phyloP scores from a whole-genome alignment of 1,140 invertebrate species.

The Pseudomyrmex dendroicus region DNA sequence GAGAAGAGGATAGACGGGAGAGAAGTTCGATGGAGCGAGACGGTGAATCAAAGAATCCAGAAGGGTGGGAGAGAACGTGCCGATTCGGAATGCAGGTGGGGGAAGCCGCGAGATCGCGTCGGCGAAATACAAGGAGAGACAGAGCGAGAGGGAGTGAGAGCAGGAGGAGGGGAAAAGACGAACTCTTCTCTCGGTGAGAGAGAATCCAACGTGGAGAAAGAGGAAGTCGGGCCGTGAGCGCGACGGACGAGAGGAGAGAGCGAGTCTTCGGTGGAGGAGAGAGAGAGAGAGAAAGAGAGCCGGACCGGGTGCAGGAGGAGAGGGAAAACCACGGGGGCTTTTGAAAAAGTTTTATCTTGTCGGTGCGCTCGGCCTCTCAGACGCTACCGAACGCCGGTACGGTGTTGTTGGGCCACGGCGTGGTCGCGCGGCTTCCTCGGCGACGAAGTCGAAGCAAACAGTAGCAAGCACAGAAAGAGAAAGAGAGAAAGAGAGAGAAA shows the following conservation, averaged over 20 bases:
- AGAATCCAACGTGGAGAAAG: slow-evolving; percentile 53
- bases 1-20: background rate
- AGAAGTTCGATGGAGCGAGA: slow-evolving; percentile 30
- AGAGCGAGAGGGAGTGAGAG: slow-evolving; percentile 37
- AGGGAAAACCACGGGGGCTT: slow-evolving; percentile 80
- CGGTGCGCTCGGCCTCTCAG: slow-evolving; percentile 81
- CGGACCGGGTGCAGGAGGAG: slow-evolving; percentile 56
- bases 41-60: slow-evolving; percentile 56
- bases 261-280: background rate
- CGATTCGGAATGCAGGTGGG: slow-evolving; percentile 26
- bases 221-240: background rate
- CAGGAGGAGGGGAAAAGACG: slow-evolving; percentile 65
- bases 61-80: slow-evolving; percentile 45
- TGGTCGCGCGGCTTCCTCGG: slow-evolving; percentile 58
- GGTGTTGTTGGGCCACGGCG: slow-evolving; percentile 76
- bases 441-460: slow-evolving; percentile 28
- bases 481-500: slow-evolving; percentile 1
- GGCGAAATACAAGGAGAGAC: slow-evolving; percentile 25
- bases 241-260: slow-evolving; percentile 20
- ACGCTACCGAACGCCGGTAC: slow-evolving; percentile 83
- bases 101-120: slow-evolving; percentile 44
- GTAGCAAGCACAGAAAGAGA: slow-evolving; percentile 19
- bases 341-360: slow-evolving; percentile 85
- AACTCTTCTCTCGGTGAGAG: slow-evolving; percentile 50
- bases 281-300: slow-evolving; percentile 49